phyloP scores from a whole-genome alignment of 2,113 vertebrate genomes.

The Gymnorhina tibicen region DNA sequence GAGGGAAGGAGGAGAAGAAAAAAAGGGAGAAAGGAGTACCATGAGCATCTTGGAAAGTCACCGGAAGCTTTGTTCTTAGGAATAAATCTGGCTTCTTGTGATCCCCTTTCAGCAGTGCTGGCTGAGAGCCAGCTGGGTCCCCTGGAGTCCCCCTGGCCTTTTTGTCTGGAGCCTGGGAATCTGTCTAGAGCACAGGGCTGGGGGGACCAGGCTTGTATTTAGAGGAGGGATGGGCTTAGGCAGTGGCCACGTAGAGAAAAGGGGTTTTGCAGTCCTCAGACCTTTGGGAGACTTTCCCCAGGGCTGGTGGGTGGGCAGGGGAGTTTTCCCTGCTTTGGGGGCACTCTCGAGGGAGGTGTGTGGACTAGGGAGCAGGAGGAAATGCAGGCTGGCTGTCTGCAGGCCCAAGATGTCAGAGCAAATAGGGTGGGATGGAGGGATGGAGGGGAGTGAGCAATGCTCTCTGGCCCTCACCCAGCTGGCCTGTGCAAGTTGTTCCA shows the following conservation, averaged over 20 bases:
- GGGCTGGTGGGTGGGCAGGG: not conserved
- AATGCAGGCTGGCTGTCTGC: not conserved
- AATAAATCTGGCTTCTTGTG: constrained; percentile 31
- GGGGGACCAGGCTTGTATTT: not conserved
- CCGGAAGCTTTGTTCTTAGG: constrained; percentile 24
- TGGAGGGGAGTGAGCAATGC: not conserved
- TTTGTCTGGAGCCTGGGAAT: constrained; percentile 58
- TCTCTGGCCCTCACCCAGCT: not conserved
- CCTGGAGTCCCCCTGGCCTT: constrained; percentile 16
- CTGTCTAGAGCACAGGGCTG: constrained; percentile 11
- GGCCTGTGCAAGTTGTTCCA: not conserved
- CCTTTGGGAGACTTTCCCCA: not conserved
- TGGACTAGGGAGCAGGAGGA: not conserved
- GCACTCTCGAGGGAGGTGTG: rapidly evolving
- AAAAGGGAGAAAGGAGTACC: not conserved
- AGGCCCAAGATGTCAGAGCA: not conserved
- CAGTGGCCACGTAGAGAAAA: not conserved
- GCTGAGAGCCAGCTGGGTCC: not conserved
- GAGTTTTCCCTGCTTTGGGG: not conserved
- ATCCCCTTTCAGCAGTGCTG: constrained; percentile 35
- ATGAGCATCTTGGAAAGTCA: not conserved
- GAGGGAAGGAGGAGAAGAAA: not conserved
- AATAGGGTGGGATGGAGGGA: not conserved
- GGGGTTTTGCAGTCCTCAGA: not conserved
- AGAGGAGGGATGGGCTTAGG: not conserved